Percentiles rank a stretch among this genome's conserved stretches.
Evolutionary conservation across 2,113 vertebrate genomes (phyloP).

Genomic region (Spermophilus dauricus): DNA sequence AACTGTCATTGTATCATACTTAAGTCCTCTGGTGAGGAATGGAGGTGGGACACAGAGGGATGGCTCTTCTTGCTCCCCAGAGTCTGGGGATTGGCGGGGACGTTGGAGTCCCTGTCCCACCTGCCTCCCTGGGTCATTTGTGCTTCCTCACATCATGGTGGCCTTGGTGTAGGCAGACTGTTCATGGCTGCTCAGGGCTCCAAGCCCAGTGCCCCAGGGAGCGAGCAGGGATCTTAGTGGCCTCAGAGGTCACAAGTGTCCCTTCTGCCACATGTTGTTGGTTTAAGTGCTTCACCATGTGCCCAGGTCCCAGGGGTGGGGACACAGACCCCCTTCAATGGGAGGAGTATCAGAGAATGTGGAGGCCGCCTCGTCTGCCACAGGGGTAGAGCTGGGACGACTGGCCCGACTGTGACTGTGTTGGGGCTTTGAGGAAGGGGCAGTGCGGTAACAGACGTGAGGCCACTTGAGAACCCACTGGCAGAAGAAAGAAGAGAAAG

Average conservation of each 20-base stretch:
- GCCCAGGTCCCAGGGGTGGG: not conserved
- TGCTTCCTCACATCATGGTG: not conserved
- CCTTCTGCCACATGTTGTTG: not conserved
- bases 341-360: not conserved
- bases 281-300: not conserved
- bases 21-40: too few species aligned
- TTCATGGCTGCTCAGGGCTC: too few species aligned
- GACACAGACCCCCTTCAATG: too few species aligned
- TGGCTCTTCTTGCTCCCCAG: not conserved
- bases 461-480: not conserved
- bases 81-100: rapidly evolving
- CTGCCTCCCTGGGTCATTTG: not conserved
- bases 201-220: not conserved
- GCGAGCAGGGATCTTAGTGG: rapidly evolving
- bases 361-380: not conserved
- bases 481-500: not conserved
- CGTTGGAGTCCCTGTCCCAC: rapidly evolving
- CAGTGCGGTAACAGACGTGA: not conserved
- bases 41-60: too few species aligned
- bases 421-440: not conserved
- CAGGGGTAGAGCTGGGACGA: not conserved
- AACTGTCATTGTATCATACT: not conserved
- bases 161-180: not conserved
- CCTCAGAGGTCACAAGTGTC: not conserved
- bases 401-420: not conserved